A percentile compares a stretch with the other conserved stretches of the same genome.
phyloP scores from a whole-genome alignment of 2,888 invertebrate genomes.

The Sericinus montela region DNA sequence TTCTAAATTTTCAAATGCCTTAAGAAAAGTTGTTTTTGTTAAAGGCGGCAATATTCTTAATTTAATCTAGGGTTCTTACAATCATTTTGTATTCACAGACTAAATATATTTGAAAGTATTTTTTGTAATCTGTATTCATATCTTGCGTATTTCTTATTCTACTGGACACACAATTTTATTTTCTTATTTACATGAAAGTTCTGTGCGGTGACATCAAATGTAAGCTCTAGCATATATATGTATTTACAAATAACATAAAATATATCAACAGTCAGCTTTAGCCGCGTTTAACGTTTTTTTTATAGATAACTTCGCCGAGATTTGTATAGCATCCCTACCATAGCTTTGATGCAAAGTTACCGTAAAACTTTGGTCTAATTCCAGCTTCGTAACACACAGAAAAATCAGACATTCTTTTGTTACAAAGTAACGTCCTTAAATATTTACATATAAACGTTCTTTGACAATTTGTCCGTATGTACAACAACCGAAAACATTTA shows the following conservation, averaged over 20 bases:
- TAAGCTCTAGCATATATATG: constrained; percentile 40
- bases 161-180: constrained; percentile 6
- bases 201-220: constrained; percentile 33
- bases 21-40: neutral
- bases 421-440: constrained; percentile 22
- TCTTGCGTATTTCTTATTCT: neutral
- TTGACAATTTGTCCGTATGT: constrained; percentile 29
- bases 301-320: constrained; percentile 62
- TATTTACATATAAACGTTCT: constrained; percentile 31
- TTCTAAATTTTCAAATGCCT: neutral
- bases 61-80: neutral
- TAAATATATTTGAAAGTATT: neutral
- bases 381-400: constrained; percentile 77
- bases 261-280: constrained; percentile 56
- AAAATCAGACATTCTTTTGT: constrained; percentile 28
- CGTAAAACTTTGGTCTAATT: constrained; percentile 83
- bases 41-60: neutral
- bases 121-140: neutral
- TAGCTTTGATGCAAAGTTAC: constrained; percentile 59
- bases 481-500: constrained; percentile 18
- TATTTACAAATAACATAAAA: constrained; percentile 39
- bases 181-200: constrained; percentile 31
- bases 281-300: constrained; percentile 47
- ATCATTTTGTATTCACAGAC: neutral
- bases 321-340: constrained; percentile 43